Conservation (phyloP, 2,113 vertebrate species). For the Myiopsitta monachus region DNA sequence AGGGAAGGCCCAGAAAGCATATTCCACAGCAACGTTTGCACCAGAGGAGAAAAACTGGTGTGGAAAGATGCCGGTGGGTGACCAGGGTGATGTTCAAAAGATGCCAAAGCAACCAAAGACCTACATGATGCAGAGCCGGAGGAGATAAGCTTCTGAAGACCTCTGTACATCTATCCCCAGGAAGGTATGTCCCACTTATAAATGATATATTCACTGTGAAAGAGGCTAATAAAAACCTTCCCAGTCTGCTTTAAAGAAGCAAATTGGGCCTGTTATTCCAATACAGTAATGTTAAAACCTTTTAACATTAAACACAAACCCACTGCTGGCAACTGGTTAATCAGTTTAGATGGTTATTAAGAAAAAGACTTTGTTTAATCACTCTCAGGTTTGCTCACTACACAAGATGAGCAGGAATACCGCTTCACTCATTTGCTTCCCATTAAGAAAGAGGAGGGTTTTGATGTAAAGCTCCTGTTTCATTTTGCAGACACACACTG, state of each 20-base stretch:
- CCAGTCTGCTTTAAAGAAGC: neutral
- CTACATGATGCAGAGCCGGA: neutral
- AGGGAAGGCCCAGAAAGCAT: neutral
- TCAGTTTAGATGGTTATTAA: neutral
- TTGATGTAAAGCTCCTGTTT: conserved; percentile 20
- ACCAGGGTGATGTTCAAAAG: neutral
- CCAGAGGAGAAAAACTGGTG: neutral
- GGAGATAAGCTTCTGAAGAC: neutral
- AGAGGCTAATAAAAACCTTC: neutral
- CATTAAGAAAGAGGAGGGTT: conserved; percentile 14
- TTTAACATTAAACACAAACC: conserved; percentile 3
- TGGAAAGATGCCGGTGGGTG: neutral
- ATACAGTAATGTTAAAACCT: neutral
- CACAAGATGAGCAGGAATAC: neutral
- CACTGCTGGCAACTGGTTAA: neutral
- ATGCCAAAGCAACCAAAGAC: neutral
- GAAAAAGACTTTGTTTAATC: neutral
- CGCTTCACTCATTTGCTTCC: neutral
- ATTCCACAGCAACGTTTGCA: neutral
- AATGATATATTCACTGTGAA: neutral
- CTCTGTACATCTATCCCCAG: neutral
- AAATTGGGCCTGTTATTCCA: neutral
- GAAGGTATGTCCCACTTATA: neutral
- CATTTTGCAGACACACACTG: conserved; percentile 6
- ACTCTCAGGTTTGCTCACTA: neutral